These are phyloP conservation scores for Henricia sp. DNA, from an alignment of 53 echinoderm and acorn worm species.

Conservation along the genomic window DNA sequence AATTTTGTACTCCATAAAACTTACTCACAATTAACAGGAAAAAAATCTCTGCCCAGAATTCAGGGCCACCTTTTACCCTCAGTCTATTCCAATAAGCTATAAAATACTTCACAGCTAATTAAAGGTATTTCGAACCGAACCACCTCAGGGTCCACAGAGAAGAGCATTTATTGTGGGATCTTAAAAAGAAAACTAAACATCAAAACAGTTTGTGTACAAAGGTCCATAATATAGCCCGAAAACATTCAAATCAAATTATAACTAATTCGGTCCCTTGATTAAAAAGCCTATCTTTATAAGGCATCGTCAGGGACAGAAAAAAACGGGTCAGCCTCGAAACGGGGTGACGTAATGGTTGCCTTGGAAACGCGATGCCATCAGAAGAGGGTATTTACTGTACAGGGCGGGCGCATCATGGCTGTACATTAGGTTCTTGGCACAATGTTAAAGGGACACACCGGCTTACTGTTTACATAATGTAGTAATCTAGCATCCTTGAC, in stretches of 20 bases:
- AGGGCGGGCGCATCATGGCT: neutral
- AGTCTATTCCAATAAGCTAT: neutral
- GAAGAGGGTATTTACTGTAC: neutral
- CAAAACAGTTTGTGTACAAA: neutral
- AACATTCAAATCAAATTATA: constrained; percentile 26
- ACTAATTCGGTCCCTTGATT: constrained; percentile 24
- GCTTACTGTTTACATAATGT: too few species aligned
- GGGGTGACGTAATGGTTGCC: constrained; percentile 59
- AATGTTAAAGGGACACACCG: too few species aligned
- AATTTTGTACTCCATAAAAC: too few species aligned
- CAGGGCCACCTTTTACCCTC: neutral
- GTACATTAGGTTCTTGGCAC: neutral
- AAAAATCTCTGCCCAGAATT: too few species aligned
- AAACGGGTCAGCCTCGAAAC: constrained; percentile 56
- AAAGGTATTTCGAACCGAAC: neutral
- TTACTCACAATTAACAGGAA: too few species aligned
- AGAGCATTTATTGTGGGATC: too few species aligned
- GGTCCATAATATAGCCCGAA: neutral
- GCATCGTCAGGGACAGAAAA: neutral
- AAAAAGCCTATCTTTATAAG: constrained; percentile 19
- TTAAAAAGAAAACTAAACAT: neutral
- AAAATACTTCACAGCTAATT: neutral
- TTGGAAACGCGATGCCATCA: constrained; percentile 57
- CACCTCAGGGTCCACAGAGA: neutral
- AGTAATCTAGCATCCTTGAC: too few species aligned